phyloP scores from a whole-genome alignment of 2,888 invertebrate genomes.

The Tenodera sinensis region DNA sequence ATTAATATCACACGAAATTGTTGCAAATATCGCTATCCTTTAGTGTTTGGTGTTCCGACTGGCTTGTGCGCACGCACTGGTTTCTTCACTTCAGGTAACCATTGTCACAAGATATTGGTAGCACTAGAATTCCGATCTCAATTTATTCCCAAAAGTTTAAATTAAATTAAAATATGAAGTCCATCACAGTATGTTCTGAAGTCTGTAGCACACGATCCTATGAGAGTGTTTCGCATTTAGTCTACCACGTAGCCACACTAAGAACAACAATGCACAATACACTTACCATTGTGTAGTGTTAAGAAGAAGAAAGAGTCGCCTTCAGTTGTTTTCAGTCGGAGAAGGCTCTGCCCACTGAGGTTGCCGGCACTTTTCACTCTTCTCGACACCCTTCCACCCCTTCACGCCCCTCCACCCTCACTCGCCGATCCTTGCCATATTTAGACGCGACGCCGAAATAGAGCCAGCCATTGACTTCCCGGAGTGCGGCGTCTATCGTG shows the following conservation, averaged over 20 bases:
- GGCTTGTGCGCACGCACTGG: not conserved
- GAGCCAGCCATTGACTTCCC: conserved; percentile 6
- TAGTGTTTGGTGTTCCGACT: no score
- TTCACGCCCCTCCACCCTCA: not conserved
- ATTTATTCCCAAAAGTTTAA: not conserved
- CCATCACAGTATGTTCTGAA: not conserved
- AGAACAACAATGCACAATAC: not conserved
- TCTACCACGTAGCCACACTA: not conserved
- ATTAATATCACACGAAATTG: no score
- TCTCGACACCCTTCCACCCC: conserved; percentile 13
- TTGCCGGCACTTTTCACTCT: conserved; percentile 18
- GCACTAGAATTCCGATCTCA: not conserved
- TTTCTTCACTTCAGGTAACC: not conserved
- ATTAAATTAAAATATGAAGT: not conserved
- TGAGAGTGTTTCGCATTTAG: not conserved
- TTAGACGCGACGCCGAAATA: conserved; percentile 23
- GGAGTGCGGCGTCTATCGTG: not conserved
- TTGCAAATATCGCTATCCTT: no score
- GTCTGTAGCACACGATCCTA: not conserved
- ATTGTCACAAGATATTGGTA: not conserved
- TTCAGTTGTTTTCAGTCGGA: conserved; percentile 25
- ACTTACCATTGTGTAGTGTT: conserved; percentile 29
- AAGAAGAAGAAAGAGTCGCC: conserved; percentile 19
- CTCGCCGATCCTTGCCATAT: not conserved
- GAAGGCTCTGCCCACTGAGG: conserved; percentile 28